These are phyloP conservation scores for Plecotus auritus DNA, from an alignment of 2,113 vertebrate genomes.

Conservation along the genomic window DNA sequence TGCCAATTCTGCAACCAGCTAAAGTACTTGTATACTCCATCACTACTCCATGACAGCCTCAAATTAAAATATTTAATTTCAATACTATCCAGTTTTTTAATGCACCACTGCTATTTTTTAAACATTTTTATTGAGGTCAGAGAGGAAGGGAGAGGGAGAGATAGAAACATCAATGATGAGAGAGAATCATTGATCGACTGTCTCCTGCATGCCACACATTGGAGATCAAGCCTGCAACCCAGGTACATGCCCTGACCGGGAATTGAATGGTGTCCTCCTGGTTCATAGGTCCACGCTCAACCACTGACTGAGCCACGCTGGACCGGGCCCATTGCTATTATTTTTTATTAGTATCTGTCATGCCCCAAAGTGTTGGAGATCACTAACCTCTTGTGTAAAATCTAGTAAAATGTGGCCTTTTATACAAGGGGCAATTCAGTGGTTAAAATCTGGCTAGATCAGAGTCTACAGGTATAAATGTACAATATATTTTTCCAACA, in stretches of 20 bases:
- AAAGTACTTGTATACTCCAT: neutral
- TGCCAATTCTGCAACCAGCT: neutral
- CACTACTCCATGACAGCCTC: neutral
- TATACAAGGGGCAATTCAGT: neutral
- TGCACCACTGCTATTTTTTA: neutral
- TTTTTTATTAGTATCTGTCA: slow-evolving; percentile 5
- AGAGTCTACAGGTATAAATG: neutral
- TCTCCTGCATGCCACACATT: too few species aligned
- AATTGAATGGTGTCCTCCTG: too few species aligned
- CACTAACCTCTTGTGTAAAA: neutral
- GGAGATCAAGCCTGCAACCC: too few species aligned
- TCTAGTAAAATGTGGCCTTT: neutral
- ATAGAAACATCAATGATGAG: too few species aligned
- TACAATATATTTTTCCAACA: neutral
- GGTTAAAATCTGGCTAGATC: neutral
- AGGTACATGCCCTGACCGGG: too few species aligned
- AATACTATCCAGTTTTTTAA: slow-evolving; percentile 3
- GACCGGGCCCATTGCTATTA: neutral
- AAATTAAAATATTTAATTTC: slow-evolving; percentile 17
- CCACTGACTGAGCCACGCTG: too few species aligned
- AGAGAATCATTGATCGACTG: too few species aligned
- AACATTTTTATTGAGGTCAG: too few species aligned
- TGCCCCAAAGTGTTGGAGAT: neutral
- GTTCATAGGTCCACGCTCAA: too few species aligned
- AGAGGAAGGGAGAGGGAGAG: too few species aligned